Base-by-base conservation (phyloP, 2,888 invertebrate species). In the Kuschelorhynchus macadamiae region DNA sequence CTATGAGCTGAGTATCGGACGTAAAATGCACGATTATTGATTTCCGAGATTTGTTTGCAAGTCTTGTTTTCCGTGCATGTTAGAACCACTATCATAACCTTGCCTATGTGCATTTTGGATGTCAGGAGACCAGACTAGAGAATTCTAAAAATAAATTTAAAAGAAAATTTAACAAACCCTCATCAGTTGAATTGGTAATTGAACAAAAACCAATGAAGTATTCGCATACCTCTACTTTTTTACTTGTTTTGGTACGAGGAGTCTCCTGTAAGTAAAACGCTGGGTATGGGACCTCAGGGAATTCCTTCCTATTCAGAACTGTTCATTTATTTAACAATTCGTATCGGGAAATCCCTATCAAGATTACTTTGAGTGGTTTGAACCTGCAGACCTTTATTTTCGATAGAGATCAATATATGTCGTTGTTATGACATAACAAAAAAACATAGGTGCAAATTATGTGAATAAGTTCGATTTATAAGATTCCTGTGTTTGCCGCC, bases 1-100 rank as follows among this genome's bases (percentile, higher is more conserved):
- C 41, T 41, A n/a, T 41, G 41, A 41, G 41, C 41, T 41, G 41
- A 41, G 41, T 7, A 41, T 41, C 14, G 41, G 14, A 41, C 9
- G 1, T 41, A 14, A 41, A 41, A 41, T 41, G 41, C 41, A 41
- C 41, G 12, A 14, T 41, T 41, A 41, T 41, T 8, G 41, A 41
- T 36, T 36, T 36, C 36, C 36, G 12, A 36, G 2, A 2, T 36
- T 36, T 36, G 11, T 36, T 36, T 36, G n/a, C 12, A 12, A 3
- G 12, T 12, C n/a, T 36, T 36, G 36, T 41, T 12, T 11, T 41
- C 41, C 41, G 16, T 16, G 41, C n/a, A 41, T 41, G 41, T 41
- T 41, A 41, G 14, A 41, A 41, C 41, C n/a, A 14, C 7, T 12
- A 41, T 41, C 41, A 41, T 41, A 41, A 9, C n/a, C 41, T 41